Conservation (phyloP, 2,113 vertebrate genomes). For the Ochotona princeps region DNA sequence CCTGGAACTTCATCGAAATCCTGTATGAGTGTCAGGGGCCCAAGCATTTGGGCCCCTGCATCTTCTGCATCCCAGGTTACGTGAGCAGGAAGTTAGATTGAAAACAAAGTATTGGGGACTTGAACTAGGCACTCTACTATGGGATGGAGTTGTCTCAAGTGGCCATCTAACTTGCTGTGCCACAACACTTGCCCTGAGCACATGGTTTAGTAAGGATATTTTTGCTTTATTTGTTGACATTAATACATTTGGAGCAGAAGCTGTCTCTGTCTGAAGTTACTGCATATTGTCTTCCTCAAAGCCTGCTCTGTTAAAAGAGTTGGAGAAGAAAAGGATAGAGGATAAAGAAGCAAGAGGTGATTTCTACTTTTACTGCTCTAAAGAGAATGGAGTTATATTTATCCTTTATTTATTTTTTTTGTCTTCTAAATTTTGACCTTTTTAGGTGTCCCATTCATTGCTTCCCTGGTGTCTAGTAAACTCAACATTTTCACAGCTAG, state of each 20-base stretch:
- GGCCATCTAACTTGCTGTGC: too few species aligned
- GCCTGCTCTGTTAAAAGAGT: constrained; percentile 24
- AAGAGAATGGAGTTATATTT: constrained; percentile 6
- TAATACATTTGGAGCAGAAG: constrained; percentile 47
- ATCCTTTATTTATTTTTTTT: constrained; percentile 24
- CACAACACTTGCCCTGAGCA: too few species aligned
- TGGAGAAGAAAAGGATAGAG: constrained; percentile 10
- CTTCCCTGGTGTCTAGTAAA: constrained; percentile 20
- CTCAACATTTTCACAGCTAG: neutral
- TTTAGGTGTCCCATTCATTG: constrained; percentile 9
- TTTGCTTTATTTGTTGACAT: constrained; percentile 30
- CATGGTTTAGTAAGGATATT: constrained; percentile 5
- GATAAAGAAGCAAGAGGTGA: neutral
- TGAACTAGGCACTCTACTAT: too few species aligned
- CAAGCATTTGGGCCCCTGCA: too few species aligned
- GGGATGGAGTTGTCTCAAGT: too few species aligned
- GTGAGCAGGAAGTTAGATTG: too few species aligned
- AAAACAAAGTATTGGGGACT: too few species aligned
- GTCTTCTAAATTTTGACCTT: constrained; percentile 27
- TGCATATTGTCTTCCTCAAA: constrained; percentile 32
- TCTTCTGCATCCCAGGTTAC: too few species aligned
- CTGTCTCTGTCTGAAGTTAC: constrained; percentile 40
- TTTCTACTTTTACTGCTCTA: constrained; percentile 24
- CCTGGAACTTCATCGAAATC: too few species aligned
- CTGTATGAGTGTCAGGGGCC: too few species aligned